Evolutionary conservation across 2,113 vertebrate species (phyloP), one percentile per base, ranked within the genome.

Genomic region (crab-eating macaque (Macaca fascicularis)): DNA sequence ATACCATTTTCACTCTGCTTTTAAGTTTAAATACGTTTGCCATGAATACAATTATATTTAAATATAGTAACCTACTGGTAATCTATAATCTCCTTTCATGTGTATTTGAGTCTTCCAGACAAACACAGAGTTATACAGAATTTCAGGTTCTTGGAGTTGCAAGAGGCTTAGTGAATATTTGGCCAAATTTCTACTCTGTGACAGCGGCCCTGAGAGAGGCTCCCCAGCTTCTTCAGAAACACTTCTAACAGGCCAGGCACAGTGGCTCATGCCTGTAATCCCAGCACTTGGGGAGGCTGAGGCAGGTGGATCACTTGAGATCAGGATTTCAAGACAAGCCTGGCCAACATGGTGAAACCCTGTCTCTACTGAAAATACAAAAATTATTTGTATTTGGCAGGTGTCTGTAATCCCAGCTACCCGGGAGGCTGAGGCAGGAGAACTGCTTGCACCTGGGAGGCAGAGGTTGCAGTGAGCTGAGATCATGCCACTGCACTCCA

Each of bases 1-100:
- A 35, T 67, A 92, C 30, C 78, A 67, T 72, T 94, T 97, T 92
- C 45, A 84, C 43, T 92, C 76, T 78, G 72, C 48, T 84, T 96
- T 91, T 90, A 95, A 91, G 94, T 83, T 89, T 80, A 96, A 93
- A 93, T 55, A 92, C 20, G 83, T 82, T 93, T 88, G 85, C 30
- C 69, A 79, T 35, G 61, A 92, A 95, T 72, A 96, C 6, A 97
- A 91, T 78, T 89, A 92, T 22, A 94, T 61, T 94, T 95, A 90
- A 94, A 90, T 88, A 93, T 23, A 75, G 64, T 48, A 92, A 93
- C 48, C 38, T 96, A 85, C 69, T 79, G 35, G 38, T 64, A 83
- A 86, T 93, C 52, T 79, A 90, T 32, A 69, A 7, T 89, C 32
- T 76, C 57, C n/a, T 57, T 82, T 94, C 82, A 23, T 97, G 61